Percentiles rank a stretch among this genome's conserved stretches.
Evolutionary conservation across 2,797 vertebrate species (phyloP).

Genomic region (Typhlichthys subterraneus): DNA sequence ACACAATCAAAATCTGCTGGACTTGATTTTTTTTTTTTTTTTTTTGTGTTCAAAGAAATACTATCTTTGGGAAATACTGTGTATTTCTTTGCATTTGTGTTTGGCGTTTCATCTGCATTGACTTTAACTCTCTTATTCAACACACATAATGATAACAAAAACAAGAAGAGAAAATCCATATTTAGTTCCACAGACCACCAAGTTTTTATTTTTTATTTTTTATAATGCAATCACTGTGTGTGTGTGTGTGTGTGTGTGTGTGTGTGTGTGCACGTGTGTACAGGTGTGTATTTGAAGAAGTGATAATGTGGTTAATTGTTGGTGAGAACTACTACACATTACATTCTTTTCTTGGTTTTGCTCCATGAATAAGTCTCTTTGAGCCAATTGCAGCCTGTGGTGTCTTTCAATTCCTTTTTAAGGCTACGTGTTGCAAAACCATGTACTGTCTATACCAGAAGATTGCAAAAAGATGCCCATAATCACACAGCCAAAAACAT

Average conservation of each 20-base stretch:
- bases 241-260: slow-evolving; percentile 7
- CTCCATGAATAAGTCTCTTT: slow-evolving; percentile 75
- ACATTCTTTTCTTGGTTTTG: slow-evolving; percentile 60
- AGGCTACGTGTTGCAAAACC: slow-evolving; percentile 22
- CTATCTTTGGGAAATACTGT: neutral
- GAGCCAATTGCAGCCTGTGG: slow-evolving; percentile 28
- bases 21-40: slow-evolving; percentile 18
- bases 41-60: slow-evolving; percentile 12
- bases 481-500: slow-evolving; percentile 22
- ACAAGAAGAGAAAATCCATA: slow-evolving; percentile 21
- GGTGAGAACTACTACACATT: slow-evolving; percentile 40
- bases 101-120: neutral
- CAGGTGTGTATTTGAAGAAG: slow-evolving; percentile 5
- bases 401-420: slow-evolving; percentile 27
- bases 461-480: neutral
- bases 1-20: slow-evolving; percentile 5
- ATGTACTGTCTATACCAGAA: slow-evolving; percentile 10
- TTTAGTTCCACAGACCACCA: slow-evolving; percentile 30
- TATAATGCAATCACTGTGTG: slow-evolving; percentile 1
- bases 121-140: neutral
- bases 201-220: slow-evolving; percentile 7
- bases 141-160: slow-evolving; percentile 6
- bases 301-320: slow-evolving; percentile 39
- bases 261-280: neutral
- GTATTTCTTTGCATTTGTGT: neutral